Evolutionary conservation across 2,888 invertebrate genomes (phyloP).

Genomic region (Fabriciana adippe): DNA sequence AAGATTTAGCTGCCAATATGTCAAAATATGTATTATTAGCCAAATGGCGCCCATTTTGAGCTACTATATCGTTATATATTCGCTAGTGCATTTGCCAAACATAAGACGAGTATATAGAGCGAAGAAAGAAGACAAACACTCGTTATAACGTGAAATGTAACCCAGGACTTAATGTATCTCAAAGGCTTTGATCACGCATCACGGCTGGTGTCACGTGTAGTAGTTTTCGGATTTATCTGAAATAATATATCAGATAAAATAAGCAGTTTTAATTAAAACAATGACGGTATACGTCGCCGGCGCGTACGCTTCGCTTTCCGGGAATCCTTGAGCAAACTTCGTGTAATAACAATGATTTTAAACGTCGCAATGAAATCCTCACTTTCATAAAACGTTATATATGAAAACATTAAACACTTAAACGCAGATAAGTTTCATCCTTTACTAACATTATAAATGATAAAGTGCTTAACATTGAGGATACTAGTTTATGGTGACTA

Average conservation of each 20-base stretch:
- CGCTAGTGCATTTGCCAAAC: not conserved
- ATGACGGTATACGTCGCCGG: not conserved
- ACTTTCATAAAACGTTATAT: not conserved
- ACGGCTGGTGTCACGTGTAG: slow-evolving; percentile 5
- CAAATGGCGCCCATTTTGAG: slow-evolving; percentile 23
- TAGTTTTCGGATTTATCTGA: slow-evolving; percentile 1
- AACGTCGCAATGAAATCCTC: not conserved
- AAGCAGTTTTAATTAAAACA: slow-evolving; percentile 15
- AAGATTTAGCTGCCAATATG: slow-evolving; percentile 31
- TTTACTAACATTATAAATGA: not conserved
- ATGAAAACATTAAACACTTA: no score
- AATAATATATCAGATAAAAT: not conserved
- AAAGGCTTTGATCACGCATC: not conserved
- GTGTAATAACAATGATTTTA: not conserved
- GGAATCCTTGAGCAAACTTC: slow-evolving; percentile 14
- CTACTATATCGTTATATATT: slow-evolving; percentile 2
- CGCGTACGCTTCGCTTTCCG: not conserved
- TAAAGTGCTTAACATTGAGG: no score
- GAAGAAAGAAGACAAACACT: no score
- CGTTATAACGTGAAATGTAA: no score
- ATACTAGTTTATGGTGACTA: no score
- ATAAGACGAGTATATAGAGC: not conserved
- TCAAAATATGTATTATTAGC: slow-evolving; percentile 27
- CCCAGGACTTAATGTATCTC: not conserved
- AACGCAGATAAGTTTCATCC: no score